phyloP scores from a whole-genome alignment of 2,888 invertebrate species.

The Agrenia bidenticulata region DNA sequence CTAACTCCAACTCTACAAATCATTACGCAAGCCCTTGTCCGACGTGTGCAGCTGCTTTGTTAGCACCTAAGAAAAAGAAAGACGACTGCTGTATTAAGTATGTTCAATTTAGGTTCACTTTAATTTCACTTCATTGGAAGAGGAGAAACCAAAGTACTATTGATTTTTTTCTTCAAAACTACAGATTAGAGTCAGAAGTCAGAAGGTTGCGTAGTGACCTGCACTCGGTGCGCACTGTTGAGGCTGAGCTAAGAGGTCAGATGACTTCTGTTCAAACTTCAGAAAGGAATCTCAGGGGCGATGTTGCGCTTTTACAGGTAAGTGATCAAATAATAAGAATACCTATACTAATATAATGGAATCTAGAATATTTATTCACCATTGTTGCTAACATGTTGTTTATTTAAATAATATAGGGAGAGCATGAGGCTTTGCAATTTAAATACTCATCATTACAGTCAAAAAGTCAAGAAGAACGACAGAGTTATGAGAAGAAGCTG shows the following conservation, averaged over 20 bases:
- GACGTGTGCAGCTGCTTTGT: constrained; percentile 41
- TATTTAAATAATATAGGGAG: constrained; percentile 50
- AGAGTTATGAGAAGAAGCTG: constrained; percentile 52
- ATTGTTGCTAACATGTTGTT: neutral
- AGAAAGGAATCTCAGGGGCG: constrained; percentile 53
- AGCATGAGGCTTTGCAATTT: constrained; percentile 52
- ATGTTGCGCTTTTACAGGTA: constrained; percentile 50
- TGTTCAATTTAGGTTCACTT: no score
- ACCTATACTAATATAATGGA: no score
- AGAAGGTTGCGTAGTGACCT: constrained; percentile 52
- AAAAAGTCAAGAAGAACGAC: constrained; percentile 52
- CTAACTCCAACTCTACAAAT: constrained; percentile 31
- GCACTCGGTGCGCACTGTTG: constrained; percentile 49
- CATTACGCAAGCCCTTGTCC: constrained; percentile 46
- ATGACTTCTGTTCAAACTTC: constrained; percentile 49
- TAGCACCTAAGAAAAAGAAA: constrained; percentile 49
- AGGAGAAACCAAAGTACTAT: neutral
- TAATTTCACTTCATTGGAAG: no score
- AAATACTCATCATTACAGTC: constrained; percentile 53
- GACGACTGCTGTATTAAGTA: constrained; percentile 52
- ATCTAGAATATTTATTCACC: neutral
- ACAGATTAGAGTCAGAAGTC: constrained; percentile 50
- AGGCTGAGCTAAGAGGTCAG: constrained; percentile 52
- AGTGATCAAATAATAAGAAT: neutral
- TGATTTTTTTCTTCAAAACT: no score